Base-by-base conservation (phyloP, 2,888 invertebrate species). In the Apamea crenata region DNA sequence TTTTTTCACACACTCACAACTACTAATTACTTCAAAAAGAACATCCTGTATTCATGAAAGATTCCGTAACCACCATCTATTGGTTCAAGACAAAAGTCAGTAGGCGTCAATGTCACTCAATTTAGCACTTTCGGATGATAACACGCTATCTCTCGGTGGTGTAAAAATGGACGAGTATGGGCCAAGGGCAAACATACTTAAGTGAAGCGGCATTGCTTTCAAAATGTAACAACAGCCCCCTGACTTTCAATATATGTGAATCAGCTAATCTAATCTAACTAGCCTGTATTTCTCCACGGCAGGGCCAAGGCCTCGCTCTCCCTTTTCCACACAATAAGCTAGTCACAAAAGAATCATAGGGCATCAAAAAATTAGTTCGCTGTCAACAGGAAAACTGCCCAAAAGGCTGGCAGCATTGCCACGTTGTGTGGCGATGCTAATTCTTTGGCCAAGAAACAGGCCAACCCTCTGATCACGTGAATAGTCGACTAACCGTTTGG, bases 81-180 rank as follows among this genome's bases (percentile, higher is more conserved):
- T 69, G 50, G 36, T 82, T 77, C 44, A 61, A 63, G 8, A 75
- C 59, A 85, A 69, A 67, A 78, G 59, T 47, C 47, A 61, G 47
- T 25, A 16, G 69, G 53, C 53, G 63, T 67, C 88, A 87, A 87
- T 86, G 88, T 86, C 86, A 86, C 10, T 59, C 21, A 88, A 70
- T 80, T 87, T 69, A 84, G 70, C 86, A 88, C 86, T 86, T 80
- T 88, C 83, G 0, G 67, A 65, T 78, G 56, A 72, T 63, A 69
- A 53, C 50, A 40, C 50, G 12, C 86, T 87, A 78, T 85, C 78
- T 69, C 65, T 77, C 7, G 29, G 0, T 50, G 6, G 0, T 69
- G 67, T 86, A 82, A 78, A 86, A 86, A 87, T 88, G 47, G 32
- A 78, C 5, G 5, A 56, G 1, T 65, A 12, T 68, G 25, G 67